A percentile compares a stretch with the other conserved stretches of the same genome.
phyloP scores from a whole-genome alignment of 1,140 invertebrate genomes.

The Drosophila mayri region DNA sequence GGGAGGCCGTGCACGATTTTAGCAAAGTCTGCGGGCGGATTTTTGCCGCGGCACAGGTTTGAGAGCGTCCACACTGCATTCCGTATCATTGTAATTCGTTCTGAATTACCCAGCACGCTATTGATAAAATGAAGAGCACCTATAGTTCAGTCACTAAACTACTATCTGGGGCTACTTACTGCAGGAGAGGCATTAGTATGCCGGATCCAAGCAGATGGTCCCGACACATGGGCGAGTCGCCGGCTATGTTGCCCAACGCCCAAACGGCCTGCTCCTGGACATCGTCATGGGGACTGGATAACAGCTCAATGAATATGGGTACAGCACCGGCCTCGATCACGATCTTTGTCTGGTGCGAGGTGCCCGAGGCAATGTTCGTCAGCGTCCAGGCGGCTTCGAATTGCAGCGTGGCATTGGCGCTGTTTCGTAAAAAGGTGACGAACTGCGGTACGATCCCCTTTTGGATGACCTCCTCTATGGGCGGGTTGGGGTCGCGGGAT shows the following conservation, averaged over 20 bases:
- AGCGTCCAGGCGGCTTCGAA: constrained; percentile 99
- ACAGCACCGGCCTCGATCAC: constrained; percentile 98
- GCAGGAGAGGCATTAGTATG: constrained; percentile 94
- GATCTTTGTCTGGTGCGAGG: constrained; percentile 95
- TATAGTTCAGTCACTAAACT: background rate
- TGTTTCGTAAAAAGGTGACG: constrained; percentile 96
- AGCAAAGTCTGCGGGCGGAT: constrained; percentile 96
- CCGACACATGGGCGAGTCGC: constrained; percentile 96
- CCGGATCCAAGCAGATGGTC: constrained; percentile 95
- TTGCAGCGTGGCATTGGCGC: constrained; percentile 92
- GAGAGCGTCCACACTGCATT: constrained; percentile 99
- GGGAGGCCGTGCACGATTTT: constrained; percentile 94
- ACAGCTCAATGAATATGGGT: constrained; percentile 94
- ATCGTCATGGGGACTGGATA: constrained; percentile 94
- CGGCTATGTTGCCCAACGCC: constrained; percentile 97
- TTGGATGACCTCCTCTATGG: constrained; percentile 99
- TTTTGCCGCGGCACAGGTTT: constrained; percentile 98
- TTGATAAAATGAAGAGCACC: constrained; percentile 22
- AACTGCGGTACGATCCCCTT: constrained; percentile 98
- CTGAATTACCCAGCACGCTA: constrained; percentile 93
- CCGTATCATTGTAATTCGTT: constrained; percentile 95
- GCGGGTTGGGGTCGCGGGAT: constrained; percentile 98
- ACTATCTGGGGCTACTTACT: constrained; percentile 87
- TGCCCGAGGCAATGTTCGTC: constrained; percentile 99
- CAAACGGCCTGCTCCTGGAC: constrained; percentile 98